Percentiles rank a stretch among this genome's conserved stretches.
phyloP scores from a whole-genome alignment of 1,140 invertebrate genomes.

The Melitaea cinxia region DNA sequence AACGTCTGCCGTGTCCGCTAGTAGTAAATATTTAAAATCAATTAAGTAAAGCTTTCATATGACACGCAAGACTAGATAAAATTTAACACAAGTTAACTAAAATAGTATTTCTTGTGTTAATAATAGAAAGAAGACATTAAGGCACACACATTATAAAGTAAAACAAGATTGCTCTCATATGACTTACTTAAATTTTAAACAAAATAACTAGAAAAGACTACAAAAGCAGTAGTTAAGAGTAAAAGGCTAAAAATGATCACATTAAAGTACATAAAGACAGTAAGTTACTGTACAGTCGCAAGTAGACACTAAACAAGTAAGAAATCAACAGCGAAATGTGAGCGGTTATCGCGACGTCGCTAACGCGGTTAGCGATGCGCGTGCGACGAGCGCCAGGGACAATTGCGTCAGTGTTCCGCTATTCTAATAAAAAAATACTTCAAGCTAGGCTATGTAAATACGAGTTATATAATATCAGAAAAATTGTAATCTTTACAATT shows the following conservation, averaged over 20 bases:
- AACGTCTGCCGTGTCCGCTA: no score
- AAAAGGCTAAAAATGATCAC: not conserved
- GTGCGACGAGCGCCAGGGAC: conserved; percentile 12
- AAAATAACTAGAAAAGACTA: no score
- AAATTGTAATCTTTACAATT: not conserved
- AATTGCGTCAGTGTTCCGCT: conserved; percentile 20
- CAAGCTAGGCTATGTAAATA: not conserved
- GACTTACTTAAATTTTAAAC: no score
- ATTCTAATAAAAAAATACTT: conserved; percentile 13
- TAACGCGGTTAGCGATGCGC: conserved; percentile 16
- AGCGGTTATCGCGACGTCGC: conserved; percentile 18
- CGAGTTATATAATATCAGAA: not conserved
- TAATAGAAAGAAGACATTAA: no score
- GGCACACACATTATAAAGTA: no score
- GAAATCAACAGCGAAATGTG: conserved; percentile 11
- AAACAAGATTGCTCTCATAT: no score
- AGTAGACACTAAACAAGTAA: conserved; percentile 5
- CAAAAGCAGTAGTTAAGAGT: not conserved
- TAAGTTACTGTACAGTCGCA: not conserved
- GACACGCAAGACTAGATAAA: no score
- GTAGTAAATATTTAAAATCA: no score
- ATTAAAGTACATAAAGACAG: not conserved
- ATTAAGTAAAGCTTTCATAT: no score
- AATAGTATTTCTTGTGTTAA: no score
- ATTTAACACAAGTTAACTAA: no score